phyloP scores from a whole-genome alignment of 2,113 vertebrate species.

The Tetraodon nigroviridis region DNA sequence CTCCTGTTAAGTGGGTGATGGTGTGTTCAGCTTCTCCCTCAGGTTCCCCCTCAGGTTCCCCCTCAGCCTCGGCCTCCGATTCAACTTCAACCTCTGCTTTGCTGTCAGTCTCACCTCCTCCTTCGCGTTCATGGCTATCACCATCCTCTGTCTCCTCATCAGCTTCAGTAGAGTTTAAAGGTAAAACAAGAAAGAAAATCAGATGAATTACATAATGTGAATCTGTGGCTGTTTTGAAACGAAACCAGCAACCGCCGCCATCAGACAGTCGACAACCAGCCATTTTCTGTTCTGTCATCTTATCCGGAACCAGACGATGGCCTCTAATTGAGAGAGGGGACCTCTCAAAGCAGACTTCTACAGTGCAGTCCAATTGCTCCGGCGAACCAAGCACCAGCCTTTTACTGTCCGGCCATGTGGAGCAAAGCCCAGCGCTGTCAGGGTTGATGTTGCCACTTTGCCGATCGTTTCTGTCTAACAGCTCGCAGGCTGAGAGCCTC shows the following conservation, averaged over 20 bases:
- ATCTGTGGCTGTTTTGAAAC: constrained; percentile 11
- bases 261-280: constrained; percentile 7
- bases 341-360: constrained; percentile 40
- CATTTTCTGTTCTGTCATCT: constrained; percentile 4
- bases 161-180: constrained; percentile 4
- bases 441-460: constrained; percentile 71
- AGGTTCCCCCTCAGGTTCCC: constrained; percentile 1
- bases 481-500: constrained; percentile 66
- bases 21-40: constrained; percentile 5
- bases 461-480: constrained; percentile 71
- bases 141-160: constrained; percentile 6
- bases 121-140: constrained; percentile 7
- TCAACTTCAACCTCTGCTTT: not conserved
- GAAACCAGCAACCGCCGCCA: constrained; percentile 5
- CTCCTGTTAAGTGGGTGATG: not conserved
- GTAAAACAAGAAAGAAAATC: constrained; percentile 13
- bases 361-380: constrained; percentile 56
- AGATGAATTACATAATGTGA: constrained; percentile 8
- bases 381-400: constrained; percentile 52
- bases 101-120: not conserved
- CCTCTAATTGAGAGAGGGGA: constrained; percentile 30
- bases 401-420: constrained; percentile 61
- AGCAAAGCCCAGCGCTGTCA: constrained; percentile 66
- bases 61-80: not conserved
- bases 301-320: constrained; percentile 5